These are phyloP conservation scores for Hyla sarda DNA, from an alignment of 2,113 vertebrate genomes.

Conservation along the genomic window DNA sequence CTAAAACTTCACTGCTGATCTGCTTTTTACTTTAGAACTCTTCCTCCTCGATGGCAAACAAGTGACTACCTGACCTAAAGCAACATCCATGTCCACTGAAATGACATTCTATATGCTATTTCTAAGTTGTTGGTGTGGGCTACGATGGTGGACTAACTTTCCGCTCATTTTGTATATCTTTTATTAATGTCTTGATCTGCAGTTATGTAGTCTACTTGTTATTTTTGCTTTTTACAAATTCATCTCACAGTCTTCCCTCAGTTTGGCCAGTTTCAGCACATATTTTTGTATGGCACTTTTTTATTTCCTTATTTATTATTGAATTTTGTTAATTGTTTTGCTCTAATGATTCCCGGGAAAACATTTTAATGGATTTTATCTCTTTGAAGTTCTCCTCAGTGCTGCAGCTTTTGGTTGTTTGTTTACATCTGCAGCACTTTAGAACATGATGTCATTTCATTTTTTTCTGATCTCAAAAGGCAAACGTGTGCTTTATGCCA, in stretches of 20 bases:
- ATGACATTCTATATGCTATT: background rate
- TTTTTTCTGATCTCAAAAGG: background rate
- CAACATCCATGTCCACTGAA: background rate
- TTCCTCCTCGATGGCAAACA: slow-evolving; percentile 2
- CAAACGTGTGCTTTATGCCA: background rate
- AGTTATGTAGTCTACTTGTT: background rate
- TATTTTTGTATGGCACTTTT: background rate
- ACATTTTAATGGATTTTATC: no score
- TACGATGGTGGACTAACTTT: background rate
- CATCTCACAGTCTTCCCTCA: background rate
- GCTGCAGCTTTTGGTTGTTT: background rate
- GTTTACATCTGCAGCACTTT: slow-evolving; percentile 15
- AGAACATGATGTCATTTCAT: background rate
- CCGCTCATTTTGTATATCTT: background rate
- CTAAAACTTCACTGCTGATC: background rate
- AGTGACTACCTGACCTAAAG: background rate
- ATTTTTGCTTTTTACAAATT: background rate
- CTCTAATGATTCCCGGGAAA: background rate
- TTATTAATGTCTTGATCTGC: background rate
- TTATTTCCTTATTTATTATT: background rate
- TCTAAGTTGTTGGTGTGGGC: background rate
- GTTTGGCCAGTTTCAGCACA: background rate
- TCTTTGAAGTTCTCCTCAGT: background rate
- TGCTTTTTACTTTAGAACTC: background rate
- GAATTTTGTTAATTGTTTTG: background rate